Evolutionary conservation across 2,113 vertebrate species (phyloP).

Genomic region (Penelope pileata): DNA sequence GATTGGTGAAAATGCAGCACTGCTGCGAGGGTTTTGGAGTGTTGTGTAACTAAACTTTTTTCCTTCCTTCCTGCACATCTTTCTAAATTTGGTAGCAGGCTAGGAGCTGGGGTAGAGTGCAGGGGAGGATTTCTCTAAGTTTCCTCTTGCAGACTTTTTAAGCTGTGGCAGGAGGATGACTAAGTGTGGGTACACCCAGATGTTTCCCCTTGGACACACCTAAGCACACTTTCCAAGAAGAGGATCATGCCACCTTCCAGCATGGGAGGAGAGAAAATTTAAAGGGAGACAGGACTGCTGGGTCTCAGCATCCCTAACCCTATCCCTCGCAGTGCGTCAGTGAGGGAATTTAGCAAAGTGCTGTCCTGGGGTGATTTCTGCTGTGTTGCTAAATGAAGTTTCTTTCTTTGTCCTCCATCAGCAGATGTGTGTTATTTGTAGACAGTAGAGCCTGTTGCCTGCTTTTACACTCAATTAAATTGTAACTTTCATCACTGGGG

Average conservation of each 20-base stretch:
- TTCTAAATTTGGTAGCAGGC: slow-evolving; percentile 4
- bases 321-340: neutral
- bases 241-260: slow-evolving; percentile 57
- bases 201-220: slow-evolving; percentile 59
- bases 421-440: slow-evolving; percentile 49
- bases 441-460: slow-evolving; percentile 40
- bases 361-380: neutral
- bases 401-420: slow-evolving; percentile 33
- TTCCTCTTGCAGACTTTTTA: slow-evolving; percentile 2
- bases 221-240: slow-evolving; percentile 65
- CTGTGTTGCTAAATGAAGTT: neutral
- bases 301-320: accelerated
- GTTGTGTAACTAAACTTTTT: neutral
- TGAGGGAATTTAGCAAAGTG: neutral
- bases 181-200: slow-evolving; percentile 59
- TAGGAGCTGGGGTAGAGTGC: neutral
- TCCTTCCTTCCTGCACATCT: neutral
- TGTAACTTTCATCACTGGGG: slow-evolving; percentile 36
- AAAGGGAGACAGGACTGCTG: neutral
- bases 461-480: slow-evolving; percentile 65
- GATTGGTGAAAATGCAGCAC: neutral
- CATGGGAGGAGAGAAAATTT: slow-evolving; percentile 33
- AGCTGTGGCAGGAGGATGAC: slow-evolving; percentile 51
- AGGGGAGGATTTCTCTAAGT: slow-evolving; percentile 14
- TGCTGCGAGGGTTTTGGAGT: neutral